Percentiles rank a stretch among this genome's conserved stretches.
These are phyloP conservation scores for Helostoma temminkii DNA, from an alignment of 2,797 vertebrate species.

Conservation along the genomic window DNA sequence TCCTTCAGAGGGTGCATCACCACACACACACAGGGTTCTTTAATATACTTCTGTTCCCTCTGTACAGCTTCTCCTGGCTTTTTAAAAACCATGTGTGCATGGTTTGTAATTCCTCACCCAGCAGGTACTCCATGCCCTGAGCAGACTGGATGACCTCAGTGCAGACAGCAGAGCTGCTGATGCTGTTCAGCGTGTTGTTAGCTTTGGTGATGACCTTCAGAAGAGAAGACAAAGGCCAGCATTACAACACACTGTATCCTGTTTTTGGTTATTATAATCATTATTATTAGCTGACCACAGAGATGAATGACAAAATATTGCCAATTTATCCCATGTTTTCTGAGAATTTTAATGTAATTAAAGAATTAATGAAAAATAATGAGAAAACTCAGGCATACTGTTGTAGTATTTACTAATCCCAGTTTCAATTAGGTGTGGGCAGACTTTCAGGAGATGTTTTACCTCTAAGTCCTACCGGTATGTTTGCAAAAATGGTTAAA, in stretches of 20 bases:
- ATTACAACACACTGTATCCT: not conserved
- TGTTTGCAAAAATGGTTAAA: not conserved
- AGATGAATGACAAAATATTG: too few species aligned
- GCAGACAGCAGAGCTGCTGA: conserved; percentile 97
- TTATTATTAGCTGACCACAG: not conserved
- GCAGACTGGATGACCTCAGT: conserved; percentile 99
- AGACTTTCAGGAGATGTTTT: too few species aligned
- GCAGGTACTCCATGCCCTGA: conserved; percentile 98
- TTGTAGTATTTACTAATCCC: too few species aligned
- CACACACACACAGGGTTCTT: conserved; percentile 28
- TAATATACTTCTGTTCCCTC: conserved; percentile 13
- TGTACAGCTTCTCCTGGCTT: not conserved
- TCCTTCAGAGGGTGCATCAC: conserved; percentile 48
- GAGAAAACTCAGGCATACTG: too few species aligned
- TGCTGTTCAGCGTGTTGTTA: conserved; percentile 96
- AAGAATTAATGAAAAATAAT: too few species aligned
- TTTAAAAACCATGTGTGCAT: conserved; percentile 11
- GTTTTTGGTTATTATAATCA: conserved; percentile 10
- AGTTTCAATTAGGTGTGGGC: too few species aligned
- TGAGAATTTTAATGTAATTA: not conserved
- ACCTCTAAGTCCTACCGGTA: not conserved
- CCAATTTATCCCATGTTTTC: not conserved
- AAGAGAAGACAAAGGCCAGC: conserved; percentile 27
- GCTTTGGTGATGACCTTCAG: conserved; percentile 96
- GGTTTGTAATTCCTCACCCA: conserved; percentile 85